Conservation (phyloP, 2,888 invertebrate genomes). For the Drosophila robusta region DNA sequence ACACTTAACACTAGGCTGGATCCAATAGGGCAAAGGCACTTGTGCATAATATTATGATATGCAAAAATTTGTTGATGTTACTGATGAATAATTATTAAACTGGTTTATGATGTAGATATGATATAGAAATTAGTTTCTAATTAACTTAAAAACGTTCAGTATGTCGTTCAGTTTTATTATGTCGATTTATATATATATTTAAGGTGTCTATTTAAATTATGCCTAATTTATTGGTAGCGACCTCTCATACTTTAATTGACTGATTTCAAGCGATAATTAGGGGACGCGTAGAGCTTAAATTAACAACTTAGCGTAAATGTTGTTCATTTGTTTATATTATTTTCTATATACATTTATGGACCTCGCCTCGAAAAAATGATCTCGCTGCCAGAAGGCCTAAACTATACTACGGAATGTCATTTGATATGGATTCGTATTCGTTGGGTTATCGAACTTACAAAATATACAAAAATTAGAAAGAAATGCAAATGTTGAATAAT, state of each 20-base stretch:
- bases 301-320: slow-evolving; percentile 10
- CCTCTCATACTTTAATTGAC: not conserved
- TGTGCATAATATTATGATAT: slow-evolving; percentile 24
- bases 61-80: too few relatives aligned
- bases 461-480: slow-evolving; percentile 15
- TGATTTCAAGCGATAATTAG: not conserved
- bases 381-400: slow-evolving; percentile 2
- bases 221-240: not conserved
- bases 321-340: slow-evolving; percentile 15
- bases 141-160: too few relatives aligned
- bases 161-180: too few relatives aligned
- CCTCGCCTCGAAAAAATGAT: slow-evolving; percentile 5
- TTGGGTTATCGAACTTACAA: slow-evolving; percentile 75
- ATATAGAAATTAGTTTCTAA: too few relatives aligned
- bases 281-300: not conserved
- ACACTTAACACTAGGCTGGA: slow-evolving; percentile 36
- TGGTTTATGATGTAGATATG: too few relatives aligned
- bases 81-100: too few relatives aligned
- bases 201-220: too few relatives aligned
- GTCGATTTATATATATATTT: too few relatives aligned
- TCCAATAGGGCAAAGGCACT: slow-evolving; percentile 51
- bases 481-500: slow-evolving; percentile 14
- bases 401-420: slow-evolving; percentile 75
- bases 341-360: slow-evolving; percentile 36
- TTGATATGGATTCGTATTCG: slow-evolving; percentile 83